Base-by-base conservation (phyloP, 2,113 vertebrate genomes). In the Gallinago undulata region DNA sequence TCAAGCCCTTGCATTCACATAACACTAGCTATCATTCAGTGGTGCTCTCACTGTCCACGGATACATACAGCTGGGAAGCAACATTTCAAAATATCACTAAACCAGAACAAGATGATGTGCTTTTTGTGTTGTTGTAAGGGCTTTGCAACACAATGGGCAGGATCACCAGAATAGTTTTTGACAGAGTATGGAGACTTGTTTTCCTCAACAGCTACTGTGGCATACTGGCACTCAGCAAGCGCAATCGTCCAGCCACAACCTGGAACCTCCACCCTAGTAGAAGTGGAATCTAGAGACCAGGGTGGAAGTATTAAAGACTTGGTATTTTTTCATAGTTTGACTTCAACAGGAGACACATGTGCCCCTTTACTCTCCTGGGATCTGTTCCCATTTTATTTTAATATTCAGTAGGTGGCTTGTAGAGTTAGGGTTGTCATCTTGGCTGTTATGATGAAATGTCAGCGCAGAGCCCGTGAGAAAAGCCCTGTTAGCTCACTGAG, bases 31-130 rank as follows among this genome's bases (percentile, higher is more conserved):
- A 25, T 45, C 25, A n/a, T 68, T 55, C 73, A 82, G 55, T 81
- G 59, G 37, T 74, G 10, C 41, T 57, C 18, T 30, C 0, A 0
- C 57, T 66, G 35, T 21, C 68, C 39, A 53, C n/a, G 56, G 22
- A 60, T 19, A 37, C 4, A 23, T 5, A 41, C 9, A 68, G 30
- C 28, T 41, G 35, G 31, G 39, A 84, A 76, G 16, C 1, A 28
- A 33, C 8, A 17, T 48, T 57, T 6, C 64, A 31, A 85, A 70
- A 50, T 27, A 17, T 39, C 56, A 60, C 9, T 80, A 70, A 86
- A 72, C 13, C 50, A 74, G 70, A 91, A 69, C 0, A 3, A 74
- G 47, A 11, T 30, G 31, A 23, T 0, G 0, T 39, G 25, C 5
- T 24, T 70, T 86, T 74, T 83, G 35, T 9, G 11, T 33, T 28